Base-by-base conservation (phyloP, 2,888 invertebrate genomes). In the Drosophila borborema region DNA sequence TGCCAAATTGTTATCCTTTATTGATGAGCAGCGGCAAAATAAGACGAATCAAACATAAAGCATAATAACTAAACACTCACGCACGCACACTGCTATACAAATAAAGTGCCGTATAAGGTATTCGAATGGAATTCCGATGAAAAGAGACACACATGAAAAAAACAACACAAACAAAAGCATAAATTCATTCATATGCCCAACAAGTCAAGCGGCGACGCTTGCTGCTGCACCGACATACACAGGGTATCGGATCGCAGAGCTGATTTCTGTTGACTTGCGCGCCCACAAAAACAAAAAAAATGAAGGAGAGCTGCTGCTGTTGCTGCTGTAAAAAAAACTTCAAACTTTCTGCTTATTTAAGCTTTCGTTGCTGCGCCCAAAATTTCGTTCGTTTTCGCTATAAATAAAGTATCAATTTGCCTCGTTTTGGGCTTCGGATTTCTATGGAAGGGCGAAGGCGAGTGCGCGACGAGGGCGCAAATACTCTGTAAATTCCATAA, bases 121-220 rank as follows among this genome's bases (percentile, higher is more conserved):
- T 76, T 74, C 77, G 51, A 67, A 74, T 73, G 74, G 75, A 86
- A 82, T 88, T 87, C 86, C 83, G 77, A 73, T 66, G 83, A 82
- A 87, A 80, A n/a, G 49, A 76, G 20, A 14, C 63, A 80, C 45
- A 80, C 12, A 51, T 18, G 34, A 51, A 80, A 23, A 20, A 20
- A 20, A 74, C 82, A 80, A 74, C 28, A 82, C 82, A 82, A 82
- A 82, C 80, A 85, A 83, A 83, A 85, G 78, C 86, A 83, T 78
- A 86, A 85, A 85, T 85, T 85, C 85, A 86, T 85, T 85, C 85
- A 85, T 85, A 81, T 34, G 18, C 49, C 79, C 56, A 69, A 73
- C 65, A 12, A 77, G 64, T 10, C 40, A 41, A n/a, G 55, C 55
- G 41, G 23, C 55, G 55, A 28, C 41, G 41, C 28, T 73, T 43